Conservation (phyloP, 2,797 vertebrate species). For the Lateolabrax maculatus region DNA sequence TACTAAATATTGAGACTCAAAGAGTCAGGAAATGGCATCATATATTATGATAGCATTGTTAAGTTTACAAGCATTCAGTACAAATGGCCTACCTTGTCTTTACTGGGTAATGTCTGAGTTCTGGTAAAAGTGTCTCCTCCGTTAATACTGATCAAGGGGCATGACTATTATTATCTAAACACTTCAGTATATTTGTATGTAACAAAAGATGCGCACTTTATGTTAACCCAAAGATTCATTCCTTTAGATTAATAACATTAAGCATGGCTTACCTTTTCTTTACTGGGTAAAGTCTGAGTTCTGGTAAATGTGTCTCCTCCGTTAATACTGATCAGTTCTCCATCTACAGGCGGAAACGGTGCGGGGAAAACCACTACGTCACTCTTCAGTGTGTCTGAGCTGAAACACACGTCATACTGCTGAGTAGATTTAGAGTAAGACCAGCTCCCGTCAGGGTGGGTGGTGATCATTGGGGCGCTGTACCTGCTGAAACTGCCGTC, state of each 20-base stretch:
- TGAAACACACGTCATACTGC: conserved; percentile 70
- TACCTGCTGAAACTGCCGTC: conserved; percentile 41
- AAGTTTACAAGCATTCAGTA: no score
- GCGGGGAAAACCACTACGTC: conserved; percentile 63
- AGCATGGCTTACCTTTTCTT: conserved; percentile 66
- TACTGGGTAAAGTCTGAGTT: conserved; percentile 56
- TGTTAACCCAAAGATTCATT: no score
- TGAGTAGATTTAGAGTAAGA: conserved; percentile 67
- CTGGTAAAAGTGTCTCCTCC: no score
- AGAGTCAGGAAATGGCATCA: no score
- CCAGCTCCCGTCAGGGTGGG: conserved; percentile 57
- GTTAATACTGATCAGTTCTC: conserved; percentile 62
- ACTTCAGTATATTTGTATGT: no score
- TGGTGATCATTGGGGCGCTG: conserved; percentile 49
- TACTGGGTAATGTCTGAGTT: no score
- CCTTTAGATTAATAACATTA: no score
- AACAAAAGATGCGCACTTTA: no score
- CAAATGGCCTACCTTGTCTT: background rate
- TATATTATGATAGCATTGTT: no score
- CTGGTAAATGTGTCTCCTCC: conserved; percentile 51
- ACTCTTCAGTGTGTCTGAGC: conserved; percentile 66
- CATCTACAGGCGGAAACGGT: conserved; percentile 42
- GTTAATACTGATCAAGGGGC: conserved; percentile 36
- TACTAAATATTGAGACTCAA: no score
- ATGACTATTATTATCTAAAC: no score